Evolutionary conservation across 1,140 invertebrate species (phyloP).

Genomic region (Glomeris maerens): DNA sequence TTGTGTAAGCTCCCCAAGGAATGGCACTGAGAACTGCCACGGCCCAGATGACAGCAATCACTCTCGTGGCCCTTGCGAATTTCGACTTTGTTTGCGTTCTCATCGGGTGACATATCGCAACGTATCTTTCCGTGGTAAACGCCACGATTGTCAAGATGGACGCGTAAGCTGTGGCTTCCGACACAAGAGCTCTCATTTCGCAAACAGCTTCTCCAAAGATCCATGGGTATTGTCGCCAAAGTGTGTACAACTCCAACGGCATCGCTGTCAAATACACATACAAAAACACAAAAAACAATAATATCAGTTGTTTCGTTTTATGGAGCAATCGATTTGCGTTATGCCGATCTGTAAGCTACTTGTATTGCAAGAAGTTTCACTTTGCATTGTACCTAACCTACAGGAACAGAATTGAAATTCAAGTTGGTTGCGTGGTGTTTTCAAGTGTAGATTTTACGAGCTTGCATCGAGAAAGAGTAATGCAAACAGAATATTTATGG

Average conservation of each 20-base stretch:
- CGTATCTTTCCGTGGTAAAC: constrained; percentile 9
- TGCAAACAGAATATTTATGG: no score
- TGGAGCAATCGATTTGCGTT: no score
- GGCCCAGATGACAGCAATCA: constrained; percentile 5
- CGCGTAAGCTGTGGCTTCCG: constrained; percentile 38
- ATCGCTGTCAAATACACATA: constrained; percentile 48
- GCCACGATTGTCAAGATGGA: constrained; percentile 10
- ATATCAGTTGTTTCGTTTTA: no score
- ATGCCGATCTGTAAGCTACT: no score
- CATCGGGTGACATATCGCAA: constrained; percentile 8
- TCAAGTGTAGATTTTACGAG: no score
- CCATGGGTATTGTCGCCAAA: constrained; percentile 92
- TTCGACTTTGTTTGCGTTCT: background rate
- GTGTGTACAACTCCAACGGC: constrained; percentile 69
- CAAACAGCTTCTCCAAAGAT: constrained; percentile 63
- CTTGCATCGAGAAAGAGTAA: no score
- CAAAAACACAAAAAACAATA: no score
- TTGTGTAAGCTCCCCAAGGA: constrained; percentile 2
- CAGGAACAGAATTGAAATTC: no score
- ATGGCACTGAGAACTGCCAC: background rate
- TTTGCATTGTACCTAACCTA: no score
- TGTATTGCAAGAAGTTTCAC: no score
- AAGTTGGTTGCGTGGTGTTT: no score
- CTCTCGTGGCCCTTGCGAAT: constrained; percentile 2
- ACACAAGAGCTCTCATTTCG: constrained; percentile 65